A percentile compares a stretch with the other conserved stretches of the same genome.
Conservation (phyloP, 2,888 invertebrate genomes). For the Parthenolecanium corni region DNA sequence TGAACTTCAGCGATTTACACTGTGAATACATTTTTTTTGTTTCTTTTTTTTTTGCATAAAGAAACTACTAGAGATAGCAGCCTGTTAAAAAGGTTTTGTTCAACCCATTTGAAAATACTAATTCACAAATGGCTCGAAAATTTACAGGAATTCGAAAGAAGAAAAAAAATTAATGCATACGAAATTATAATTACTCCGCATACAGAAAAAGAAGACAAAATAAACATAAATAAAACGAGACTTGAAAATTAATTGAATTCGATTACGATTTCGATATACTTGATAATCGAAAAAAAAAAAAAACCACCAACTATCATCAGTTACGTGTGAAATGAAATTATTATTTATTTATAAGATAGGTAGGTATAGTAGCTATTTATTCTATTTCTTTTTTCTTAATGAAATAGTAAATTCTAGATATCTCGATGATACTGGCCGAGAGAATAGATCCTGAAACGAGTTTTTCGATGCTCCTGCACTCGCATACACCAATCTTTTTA, state of each 20-base stretch:
- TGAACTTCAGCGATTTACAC: too few species aligned
- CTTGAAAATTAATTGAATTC: constrained; percentile 14
- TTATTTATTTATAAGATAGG: constrained; percentile 7
- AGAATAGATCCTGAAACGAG: background rate
- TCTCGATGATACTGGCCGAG: too few species aligned
- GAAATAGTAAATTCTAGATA: too few species aligned
- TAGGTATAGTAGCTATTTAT: too few species aligned
- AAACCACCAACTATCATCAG: constrained; percentile 13
- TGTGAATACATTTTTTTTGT: too few species aligned
- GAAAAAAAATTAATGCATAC: constrained; percentile 13
- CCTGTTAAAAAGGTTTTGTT: too few species aligned
- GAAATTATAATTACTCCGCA: background rate
- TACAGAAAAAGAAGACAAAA: background rate
- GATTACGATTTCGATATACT: constrained; percentile 11
- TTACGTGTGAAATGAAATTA: constrained; percentile 19
- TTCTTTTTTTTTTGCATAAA: too few species aligned
- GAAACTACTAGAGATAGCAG: too few species aligned
- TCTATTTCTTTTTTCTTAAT: too few species aligned
- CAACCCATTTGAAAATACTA: too few species aligned
- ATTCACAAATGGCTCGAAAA: too few species aligned
- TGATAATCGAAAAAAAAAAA: constrained; percentile 1
- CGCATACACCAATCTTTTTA: background rate
- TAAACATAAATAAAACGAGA: constrained; percentile 11
- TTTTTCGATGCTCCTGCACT: background rate
- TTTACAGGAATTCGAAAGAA: too few species aligned